Base-by-base conservation (phyloP, 2,888 invertebrate species). In the Xestoiulus laeticollis region DNA sequence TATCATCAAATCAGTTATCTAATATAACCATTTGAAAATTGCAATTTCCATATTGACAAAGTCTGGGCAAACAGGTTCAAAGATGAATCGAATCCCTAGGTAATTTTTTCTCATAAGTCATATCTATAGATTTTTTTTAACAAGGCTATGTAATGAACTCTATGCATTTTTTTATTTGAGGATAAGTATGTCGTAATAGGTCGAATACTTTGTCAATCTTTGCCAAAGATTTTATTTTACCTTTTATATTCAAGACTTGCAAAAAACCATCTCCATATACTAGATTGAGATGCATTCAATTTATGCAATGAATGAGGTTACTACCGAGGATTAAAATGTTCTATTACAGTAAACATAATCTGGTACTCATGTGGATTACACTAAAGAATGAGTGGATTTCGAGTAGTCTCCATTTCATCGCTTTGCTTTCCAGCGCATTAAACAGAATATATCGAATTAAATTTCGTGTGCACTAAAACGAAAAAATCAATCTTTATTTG, bases 361-460 rank as follows among this genome's bases (percentile, higher is more conserved):
- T 68, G 12, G 22, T 68, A 68, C 68, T 68, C 68, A 22, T 68
- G 68, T 68, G 26, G 68, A 68, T 68, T 68, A 68, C 10, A 10
- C 68, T 26, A 22, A 68, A 68, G 68, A 68, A 53, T 53, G 53
- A 68, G 68, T 68, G 68, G 68, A 26, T 68, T 68, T 68, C 26
- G 26, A 68, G 22, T 68, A 8, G 16, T 26, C 68, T 22, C 22
- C 22, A n/a, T 59, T 22, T 59, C 59, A 59, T 59, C 22, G 59
- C 48, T 59, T 22, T 22, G 48, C 5, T 68, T 68, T 68, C 68
- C 68, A 26, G 68, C 26, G 68, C 68, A 68, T 68, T 68, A 22
- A 22, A 22, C 26, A 6, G 68, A 12, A 1, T 68, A 68, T 68
- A 26, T 26, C 26, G 68, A 68, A 68, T 68, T 68, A 68, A n/a